Conservation (phyloP, 1,140 invertebrate genomes). For the Tenebrio molitor region DNA sequence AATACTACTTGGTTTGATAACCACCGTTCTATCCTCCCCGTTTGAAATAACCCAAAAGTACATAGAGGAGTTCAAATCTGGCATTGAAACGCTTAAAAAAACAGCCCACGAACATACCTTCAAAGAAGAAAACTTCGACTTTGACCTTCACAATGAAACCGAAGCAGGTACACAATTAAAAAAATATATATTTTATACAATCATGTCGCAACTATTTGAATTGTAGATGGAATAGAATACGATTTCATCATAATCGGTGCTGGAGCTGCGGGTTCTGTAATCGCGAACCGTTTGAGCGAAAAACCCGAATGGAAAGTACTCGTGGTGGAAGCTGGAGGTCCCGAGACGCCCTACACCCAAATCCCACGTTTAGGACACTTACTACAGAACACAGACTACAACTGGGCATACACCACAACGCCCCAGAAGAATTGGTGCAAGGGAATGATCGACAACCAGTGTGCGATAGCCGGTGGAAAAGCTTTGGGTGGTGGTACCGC, state of each 20-base stretch:
- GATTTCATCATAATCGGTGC: conserved; percentile 63
- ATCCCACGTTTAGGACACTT: conserved; percentile 78
- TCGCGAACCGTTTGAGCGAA: conserved; percentile 81
- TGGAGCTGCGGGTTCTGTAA: conserved; percentile 70
- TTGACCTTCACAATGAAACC: conserved; percentile 21
- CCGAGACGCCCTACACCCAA: conserved; percentile 79
- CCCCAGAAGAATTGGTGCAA: conserved; percentile 78
- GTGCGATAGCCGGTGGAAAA: conserved; percentile 74
- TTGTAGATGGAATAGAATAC: conserved; percentile 58
- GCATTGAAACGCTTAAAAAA: conserved; percentile 50
- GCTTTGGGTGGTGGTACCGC: conserved; percentile 82
- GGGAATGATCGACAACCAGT: conserved; percentile 67
- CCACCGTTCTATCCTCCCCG: conserved; percentile 44
- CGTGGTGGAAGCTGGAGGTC: conserved; percentile 78
- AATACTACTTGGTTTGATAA: background rate
- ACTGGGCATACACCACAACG: conserved; percentile 84
- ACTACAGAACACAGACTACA: conserved; percentile 78
- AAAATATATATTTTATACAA: too few relatives aligned
- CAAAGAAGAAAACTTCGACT: conserved; percentile 37
- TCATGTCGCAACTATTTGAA: too few relatives aligned
- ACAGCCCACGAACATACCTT: conserved; percentile 36
- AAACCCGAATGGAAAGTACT: conserved; percentile 77
- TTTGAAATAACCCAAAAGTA: conserved; percentile 57
- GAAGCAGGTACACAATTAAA: conserved; percentile 44
- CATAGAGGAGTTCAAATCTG: conserved; percentile 51